Evolutionary conservation across 2,888 invertebrate genomes (phyloP), one percentile per base, ranked within the genome.

Genomic region (Drosophila tripunctata): DNA sequence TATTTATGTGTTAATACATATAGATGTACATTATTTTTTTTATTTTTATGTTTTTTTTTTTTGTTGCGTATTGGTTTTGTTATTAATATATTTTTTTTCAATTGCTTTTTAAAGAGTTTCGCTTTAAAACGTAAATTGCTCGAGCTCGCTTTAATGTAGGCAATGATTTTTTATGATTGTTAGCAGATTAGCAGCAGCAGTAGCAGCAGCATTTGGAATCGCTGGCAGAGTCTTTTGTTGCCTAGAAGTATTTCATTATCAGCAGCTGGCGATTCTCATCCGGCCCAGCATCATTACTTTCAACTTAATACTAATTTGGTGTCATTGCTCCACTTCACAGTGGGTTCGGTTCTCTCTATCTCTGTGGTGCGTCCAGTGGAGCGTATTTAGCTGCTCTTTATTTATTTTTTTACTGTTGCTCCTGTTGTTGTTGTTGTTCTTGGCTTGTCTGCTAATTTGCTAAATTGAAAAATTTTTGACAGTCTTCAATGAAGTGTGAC

Each of bases 391-490:
- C 45, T 60, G 24, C 12, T 44, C 50, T 33, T 48, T 12, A 21
- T 19, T 43, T 47, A 31, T 67, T 38, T 56, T 51, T 36, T 45
- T 2, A 35, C 55, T 31, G 8, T 38, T 44, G n/a, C n/a, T n/a
- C n/a, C n/a, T n/a, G n/a, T n/a, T n/a, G n/a, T n/a, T n/a, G n/a
- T n/a, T n/a, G n/a, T n/a, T n/a, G n/a, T n/a, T n/a, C n/a, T n/a
- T n/a, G n/a, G n/a, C n/a, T n/a, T n/a, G 58, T 55, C 64, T 61
- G 67, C 83, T 82, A 82, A 85, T 85, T 82, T 82, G 81, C 43
- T 77, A 82, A 82, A 82, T 82, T 85, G 86, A 82, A 85, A 85
- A 82, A 83, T 72, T 83, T 78, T 78, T 80, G 81, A 85, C 83
- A 85, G 80, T 75, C 75, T 72, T 79, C 81, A 82, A 81, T 81